These are phyloP conservation scores for Hyaena hyaena DNA, from an alignment of 2,113 vertebrate genomes.

Conservation along the genomic window DNA sequence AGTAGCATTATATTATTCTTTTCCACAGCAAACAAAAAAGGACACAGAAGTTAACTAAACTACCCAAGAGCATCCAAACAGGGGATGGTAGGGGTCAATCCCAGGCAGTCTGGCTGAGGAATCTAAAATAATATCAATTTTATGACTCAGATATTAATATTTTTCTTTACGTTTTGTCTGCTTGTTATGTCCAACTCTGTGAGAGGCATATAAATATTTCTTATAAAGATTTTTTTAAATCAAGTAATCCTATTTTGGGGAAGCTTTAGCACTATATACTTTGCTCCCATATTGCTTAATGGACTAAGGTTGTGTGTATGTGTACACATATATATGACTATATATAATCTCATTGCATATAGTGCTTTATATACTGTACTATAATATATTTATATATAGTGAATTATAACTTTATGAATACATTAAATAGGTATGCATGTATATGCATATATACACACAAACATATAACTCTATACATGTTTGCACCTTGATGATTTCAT, in stretches of 20 bases:
- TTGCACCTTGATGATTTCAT: background rate
- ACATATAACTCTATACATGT: background rate
- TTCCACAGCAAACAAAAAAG: background rate
- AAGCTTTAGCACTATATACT: background rate
- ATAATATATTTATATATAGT: background rate
- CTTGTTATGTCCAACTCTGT: background rate
- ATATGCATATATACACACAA: background rate
- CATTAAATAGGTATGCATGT: background rate
- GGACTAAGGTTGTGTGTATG: background rate
- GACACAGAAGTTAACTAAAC: background rate
- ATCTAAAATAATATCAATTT: background rate
- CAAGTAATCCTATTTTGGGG: background rate
- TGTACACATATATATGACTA: background rate
- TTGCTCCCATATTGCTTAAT: background rate
- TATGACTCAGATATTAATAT: background rate
- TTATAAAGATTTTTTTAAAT: background rate
- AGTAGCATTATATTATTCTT: background rate
- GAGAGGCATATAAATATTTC: background rate
- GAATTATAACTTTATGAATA: background rate
- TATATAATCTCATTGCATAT: background rate
- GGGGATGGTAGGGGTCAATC: rapidly evolving
- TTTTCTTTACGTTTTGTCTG: background rate
- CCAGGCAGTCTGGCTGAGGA: background rate
- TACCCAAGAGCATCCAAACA: background rate
- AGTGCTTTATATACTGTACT: too few relatives aligned